Evolutionary conservation across 1,140 invertebrate species (phyloP).

Genomic region (Orchestia grillus): DNA sequence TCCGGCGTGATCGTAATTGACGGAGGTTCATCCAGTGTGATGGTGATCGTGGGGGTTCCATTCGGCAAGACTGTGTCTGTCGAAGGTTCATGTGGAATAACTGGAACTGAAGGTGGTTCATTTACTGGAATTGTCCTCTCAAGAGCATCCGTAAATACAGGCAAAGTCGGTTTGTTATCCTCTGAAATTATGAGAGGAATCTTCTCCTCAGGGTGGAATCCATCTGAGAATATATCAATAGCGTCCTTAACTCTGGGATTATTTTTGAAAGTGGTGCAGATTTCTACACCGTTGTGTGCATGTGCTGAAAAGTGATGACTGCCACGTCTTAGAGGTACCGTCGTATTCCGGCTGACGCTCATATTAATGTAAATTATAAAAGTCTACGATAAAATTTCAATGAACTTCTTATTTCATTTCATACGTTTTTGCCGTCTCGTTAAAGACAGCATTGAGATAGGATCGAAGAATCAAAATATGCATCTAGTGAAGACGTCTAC

Average conservation of each 20-base stretch:
- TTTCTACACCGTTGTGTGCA: background rate
- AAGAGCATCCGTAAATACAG: background rate
- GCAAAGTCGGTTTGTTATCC: background rate
- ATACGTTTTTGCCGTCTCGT: background rate
- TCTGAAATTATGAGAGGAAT: background rate
- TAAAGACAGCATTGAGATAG: background rate
- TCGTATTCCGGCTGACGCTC: background rate
- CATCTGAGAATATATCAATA: background rate
- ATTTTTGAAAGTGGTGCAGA: background rate
- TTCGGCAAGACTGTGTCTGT: background rate
- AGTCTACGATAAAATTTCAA: background rate
- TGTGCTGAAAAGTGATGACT: background rate
- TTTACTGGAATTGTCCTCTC: background rate
- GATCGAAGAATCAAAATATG: background rate
- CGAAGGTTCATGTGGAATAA: background rate
- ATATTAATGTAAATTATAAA: background rate
- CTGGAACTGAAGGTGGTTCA: background rate
- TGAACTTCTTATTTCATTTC: background rate
- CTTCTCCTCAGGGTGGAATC: background rate
- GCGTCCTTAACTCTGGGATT: background rate
- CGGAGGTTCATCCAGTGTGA: background rate
- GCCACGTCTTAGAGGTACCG: background rate
- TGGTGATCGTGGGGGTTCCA: background rate
- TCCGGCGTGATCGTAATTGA: background rate
- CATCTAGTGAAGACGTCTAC: background rate